Conservation (phyloP, 2,888 invertebrate species). For the Netelia melanura region DNA sequence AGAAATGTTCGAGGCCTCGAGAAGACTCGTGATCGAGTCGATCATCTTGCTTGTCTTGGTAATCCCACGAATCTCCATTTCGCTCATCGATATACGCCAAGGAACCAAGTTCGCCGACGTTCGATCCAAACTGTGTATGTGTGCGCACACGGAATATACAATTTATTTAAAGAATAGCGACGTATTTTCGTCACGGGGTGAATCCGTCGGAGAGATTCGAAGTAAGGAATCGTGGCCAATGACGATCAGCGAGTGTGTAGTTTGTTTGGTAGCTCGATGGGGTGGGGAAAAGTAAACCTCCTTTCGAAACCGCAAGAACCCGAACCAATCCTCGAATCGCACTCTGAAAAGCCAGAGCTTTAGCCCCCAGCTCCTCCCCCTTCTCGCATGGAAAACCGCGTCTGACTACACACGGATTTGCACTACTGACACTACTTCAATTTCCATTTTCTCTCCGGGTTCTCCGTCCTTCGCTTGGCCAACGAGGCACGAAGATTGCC, state of each 20-base stretch:
- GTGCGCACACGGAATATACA: background rate
- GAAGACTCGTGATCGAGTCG: conserved; percentile 28
- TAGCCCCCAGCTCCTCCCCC: background rate
- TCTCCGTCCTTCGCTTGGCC: background rate
- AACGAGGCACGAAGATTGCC: no score
- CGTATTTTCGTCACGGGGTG: conserved; percentile 41
- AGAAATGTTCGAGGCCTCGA: conserved; percentile 29
- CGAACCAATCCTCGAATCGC: conserved; percentile 40
- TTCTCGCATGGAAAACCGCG: conserved; percentile 9
- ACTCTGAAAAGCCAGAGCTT: background rate
- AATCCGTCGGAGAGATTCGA: conserved; percentile 48
- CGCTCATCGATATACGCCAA: conserved; percentile 8
- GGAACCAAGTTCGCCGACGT: background rate
- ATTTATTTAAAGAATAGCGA: conserved; percentile 2
- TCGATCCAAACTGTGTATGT: background rate
- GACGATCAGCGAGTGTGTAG: conserved; percentile 29
- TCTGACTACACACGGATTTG: conserved; percentile 39
- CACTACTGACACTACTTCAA: conserved; percentile 31
- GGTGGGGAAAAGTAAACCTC: conserved; percentile 8
- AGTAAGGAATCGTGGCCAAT: conserved; percentile 15
- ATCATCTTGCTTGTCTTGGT: conserved; percentile 16
- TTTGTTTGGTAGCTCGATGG: background rate
- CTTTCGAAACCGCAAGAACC: conserved; percentile 30
- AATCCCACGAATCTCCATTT: conserved; percentile 41
- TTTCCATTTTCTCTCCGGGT: conserved; percentile 7